phyloP scores from a whole-genome alignment of 2,797 vertebrate genomes.

The Gymnocypris eckloni region DNA sequence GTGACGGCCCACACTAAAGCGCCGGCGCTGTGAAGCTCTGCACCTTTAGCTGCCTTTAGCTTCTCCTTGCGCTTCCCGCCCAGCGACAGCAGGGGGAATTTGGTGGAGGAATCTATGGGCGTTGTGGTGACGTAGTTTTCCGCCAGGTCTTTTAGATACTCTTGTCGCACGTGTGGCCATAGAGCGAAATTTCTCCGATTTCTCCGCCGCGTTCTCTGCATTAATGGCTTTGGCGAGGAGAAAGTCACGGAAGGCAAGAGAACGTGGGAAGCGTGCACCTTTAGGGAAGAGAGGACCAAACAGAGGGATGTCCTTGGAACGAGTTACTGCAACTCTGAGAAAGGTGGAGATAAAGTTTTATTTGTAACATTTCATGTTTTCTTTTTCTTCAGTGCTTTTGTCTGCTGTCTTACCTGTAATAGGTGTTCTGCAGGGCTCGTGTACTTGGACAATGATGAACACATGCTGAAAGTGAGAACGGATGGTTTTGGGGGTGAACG shows the following conservation, averaged over 20 bases:
- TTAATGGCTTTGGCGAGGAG: slow-evolving; percentile 91
- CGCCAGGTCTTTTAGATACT: slow-evolving; percentile 91
- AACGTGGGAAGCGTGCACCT: slow-evolving; percentile 82
- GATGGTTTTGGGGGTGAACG: slow-evolving; percentile 91
- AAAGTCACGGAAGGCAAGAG: slow-evolving; percentile 86
- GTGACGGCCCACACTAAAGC: slow-evolving; percentile 86
- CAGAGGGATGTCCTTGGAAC: slow-evolving; percentile 90
- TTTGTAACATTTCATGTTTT: neutral
- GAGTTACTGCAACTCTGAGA: slow-evolving; percentile 88
- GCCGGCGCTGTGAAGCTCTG: slow-evolving; percentile 83
- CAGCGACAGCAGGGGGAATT: slow-evolving; percentile 87
- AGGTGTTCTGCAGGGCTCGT: slow-evolving; percentile 83
- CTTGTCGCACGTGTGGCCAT: slow-evolving; percentile 91
- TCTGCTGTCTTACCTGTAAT: slow-evolving; percentile 82
- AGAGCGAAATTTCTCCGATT: slow-evolving; percentile 90
- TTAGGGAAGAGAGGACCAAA: slow-evolving; percentile 88
- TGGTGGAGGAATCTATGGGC: slow-evolving; percentile 88
- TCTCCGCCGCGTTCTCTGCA: slow-evolving; percentile 89
- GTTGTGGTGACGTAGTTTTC: slow-evolving; percentile 90
- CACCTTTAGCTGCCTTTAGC: slow-evolving; percentile 80
- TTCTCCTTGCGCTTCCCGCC: slow-evolving; percentile 87
- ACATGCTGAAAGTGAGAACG: slow-evolving; percentile 95
- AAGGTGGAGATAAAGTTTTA: slow-evolving; percentile 1
- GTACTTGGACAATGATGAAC: slow-evolving; percentile 88
- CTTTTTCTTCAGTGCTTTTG: neutral